Conservation (phyloP, 2,113 vertebrate species). For the Clinocottus analis region DNA sequence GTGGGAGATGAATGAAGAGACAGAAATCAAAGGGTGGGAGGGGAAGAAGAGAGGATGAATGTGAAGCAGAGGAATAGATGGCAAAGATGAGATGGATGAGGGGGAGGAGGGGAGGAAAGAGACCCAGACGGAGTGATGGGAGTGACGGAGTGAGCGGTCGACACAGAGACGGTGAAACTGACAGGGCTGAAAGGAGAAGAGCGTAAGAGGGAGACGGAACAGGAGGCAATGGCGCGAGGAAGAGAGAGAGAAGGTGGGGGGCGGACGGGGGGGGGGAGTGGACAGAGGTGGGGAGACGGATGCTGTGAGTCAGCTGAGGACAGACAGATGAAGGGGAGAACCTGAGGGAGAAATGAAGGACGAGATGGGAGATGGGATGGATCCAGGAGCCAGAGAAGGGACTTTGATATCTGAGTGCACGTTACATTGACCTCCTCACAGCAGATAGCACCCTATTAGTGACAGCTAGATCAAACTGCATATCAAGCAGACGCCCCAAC, state of each 20-base stretch:
- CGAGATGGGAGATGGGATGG: slow-evolving; percentile 25
- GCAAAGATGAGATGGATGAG: slow-evolving; percentile 39
- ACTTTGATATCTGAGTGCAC: slow-evolving; percentile 28
- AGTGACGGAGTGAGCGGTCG: slow-evolving; percentile 20
- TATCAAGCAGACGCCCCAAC: slow-evolving; percentile 2
- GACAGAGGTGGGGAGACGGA: slow-evolving; percentile 25
- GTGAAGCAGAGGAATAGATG: slow-evolving; percentile 32
- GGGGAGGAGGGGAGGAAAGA: slow-evolving; percentile 5
- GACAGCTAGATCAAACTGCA: slow-evolving; percentile 30
- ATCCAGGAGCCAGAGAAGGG: slow-evolving; percentile 10
- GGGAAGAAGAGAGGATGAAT: slow-evolving; percentile 38
- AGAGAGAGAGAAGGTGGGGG: slow-evolving; percentile 2
- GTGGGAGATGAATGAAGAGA: slow-evolving; percentile 28
- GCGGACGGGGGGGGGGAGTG: neutral
- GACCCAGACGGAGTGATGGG: slow-evolving; percentile 16
- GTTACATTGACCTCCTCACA: slow-evolving; percentile 29
- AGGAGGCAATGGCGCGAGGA: slow-evolving; percentile 30
- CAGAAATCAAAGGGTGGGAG: slow-evolving; percentile 23
- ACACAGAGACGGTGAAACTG: slow-evolving; percentile 40
- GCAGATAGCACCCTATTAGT: slow-evolving; percentile 41
- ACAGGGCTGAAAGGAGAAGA: slow-evolving; percentile 47
- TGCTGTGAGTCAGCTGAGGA: slow-evolving; percentile 34
- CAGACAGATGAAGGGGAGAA: slow-evolving; percentile 47
- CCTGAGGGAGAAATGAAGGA: slow-evolving; percentile 31
- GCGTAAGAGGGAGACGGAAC: slow-evolving; percentile 7